Evolutionary conservation across 2,888 invertebrate species (phyloP), one percentile per base, ranked within the genome.

Genomic region (Pollenia griseotomentosa): DNA sequence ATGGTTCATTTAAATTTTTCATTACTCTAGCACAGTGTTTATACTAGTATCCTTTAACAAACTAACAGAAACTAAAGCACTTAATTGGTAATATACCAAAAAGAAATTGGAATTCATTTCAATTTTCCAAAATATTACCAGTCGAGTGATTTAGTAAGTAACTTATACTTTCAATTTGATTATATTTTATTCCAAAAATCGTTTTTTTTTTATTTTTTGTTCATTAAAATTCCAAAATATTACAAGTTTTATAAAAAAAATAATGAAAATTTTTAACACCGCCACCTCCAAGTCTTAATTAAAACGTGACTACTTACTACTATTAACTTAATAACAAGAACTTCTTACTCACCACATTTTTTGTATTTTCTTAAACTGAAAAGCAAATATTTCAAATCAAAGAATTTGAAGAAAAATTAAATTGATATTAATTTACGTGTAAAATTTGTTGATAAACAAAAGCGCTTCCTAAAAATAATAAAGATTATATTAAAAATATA

Each of bases 1-100:
- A 92, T 92, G 91, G 91, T 92, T 92, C 91, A 92, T 92, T 91
- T 89, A 92, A 92, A 92, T 90, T 91, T 92, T 92, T 92, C 91
- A 91, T 92, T 92, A 92, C 92, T 92, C 88, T 90, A 91, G 92
- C 91, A 92, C 91, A 87, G 80, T 88, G 83, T 85, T 85, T 81
- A 88, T 61, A 86, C 84, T 88, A 83, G 74, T 85, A 61, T 85
- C 81, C 87, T 87, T 68, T 63, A 83, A 86, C 33, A 83, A 48
- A 77, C 80, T 83, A 79, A 70, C 74, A 73, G 63, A 65, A 80
- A 61, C n/a, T 68, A 75, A 82, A 83, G 48, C 82, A 85, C 82
- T 78, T 59, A 83, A 87, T 78, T 85, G 83, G 70, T 87, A 82
- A 87, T 87, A 87, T 75, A 10, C 8, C 8, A 70, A 51, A 59